These are phyloP conservation scores for Paramacrobiotus metropolitanus DNA, from an alignment of 1,140 invertebrate species.

Conservation along the genomic window DNA sequence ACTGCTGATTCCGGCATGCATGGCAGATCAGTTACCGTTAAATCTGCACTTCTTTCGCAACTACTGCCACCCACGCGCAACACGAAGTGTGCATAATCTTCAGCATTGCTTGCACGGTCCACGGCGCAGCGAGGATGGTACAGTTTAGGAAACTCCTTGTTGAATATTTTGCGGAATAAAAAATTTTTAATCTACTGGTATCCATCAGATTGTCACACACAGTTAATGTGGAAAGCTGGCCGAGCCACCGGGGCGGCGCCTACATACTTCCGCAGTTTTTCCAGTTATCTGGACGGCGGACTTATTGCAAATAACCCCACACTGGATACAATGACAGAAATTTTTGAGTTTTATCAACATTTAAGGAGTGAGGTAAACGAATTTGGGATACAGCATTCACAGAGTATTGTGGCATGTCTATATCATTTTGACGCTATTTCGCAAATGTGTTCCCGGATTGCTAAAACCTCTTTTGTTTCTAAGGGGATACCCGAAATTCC, in stretches of 20 bases:
- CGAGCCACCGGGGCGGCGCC: slow-evolving; percentile 76
- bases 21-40: slow-evolving; percentile 72
- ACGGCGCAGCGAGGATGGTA: too few species aligned
- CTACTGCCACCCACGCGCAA: slow-evolving; percentile 42
- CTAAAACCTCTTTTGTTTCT: too few species aligned
- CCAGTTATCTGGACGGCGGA: slow-evolving; percentile 69
- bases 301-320: slow-evolving; percentile 91
- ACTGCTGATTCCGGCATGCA: slow-evolving; percentile 65
- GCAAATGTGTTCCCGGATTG: too few species aligned
- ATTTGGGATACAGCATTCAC: too few species aligned
- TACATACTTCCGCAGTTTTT: slow-evolving; percentile 57
- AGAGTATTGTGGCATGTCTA: too few species aligned
- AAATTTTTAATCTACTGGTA: too few species aligned
- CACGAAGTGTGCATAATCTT: too few species aligned
- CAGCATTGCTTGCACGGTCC: too few species aligned
- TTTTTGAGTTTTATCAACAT: slow-evolving; percentile 45
- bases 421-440: too few species aligned
- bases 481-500: too few species aligned
- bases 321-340: slow-evolving; percentile 70
- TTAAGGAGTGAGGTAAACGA: neutral
- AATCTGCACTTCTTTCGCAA: slow-evolving; percentile 83
- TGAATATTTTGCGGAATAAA: too few species aligned
- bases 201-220: slow-evolving; percentile 17
- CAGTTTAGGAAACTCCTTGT: too few species aligned
- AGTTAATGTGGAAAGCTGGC: slow-evolving; percentile 63